Conservation (phyloP, 2,888 invertebrate genomes). For the Philhelius pedissequus region DNA sequence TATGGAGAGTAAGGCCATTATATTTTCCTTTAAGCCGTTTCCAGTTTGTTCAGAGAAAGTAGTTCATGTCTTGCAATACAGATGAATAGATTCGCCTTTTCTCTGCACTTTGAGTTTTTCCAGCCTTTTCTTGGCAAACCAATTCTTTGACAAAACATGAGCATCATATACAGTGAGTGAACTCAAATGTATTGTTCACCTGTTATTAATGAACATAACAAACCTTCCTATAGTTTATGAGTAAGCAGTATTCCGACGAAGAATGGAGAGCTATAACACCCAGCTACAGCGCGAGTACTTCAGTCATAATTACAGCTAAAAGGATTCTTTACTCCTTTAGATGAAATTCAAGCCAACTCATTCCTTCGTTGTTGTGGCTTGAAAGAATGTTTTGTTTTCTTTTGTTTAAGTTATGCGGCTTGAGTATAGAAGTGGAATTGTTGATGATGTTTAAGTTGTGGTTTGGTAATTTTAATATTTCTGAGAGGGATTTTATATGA, state of each 20-base stretch:
- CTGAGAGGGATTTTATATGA: not conserved
- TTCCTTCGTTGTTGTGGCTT: not conserved
- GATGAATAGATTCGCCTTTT: not conserved
- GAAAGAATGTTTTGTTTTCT: slow-evolving; percentile 42
- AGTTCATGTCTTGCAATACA: not conserved
- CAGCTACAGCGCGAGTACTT: not conserved
- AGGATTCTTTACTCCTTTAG: not conserved
- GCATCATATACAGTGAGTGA: not conserved
- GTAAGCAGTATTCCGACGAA: slow-evolving; percentile 32
- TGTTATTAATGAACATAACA: slow-evolving; percentile 47
- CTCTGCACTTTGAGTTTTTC: not conserved
- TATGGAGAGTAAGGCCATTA: slow-evolving; percentile 37
- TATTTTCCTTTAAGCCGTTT: slow-evolving; percentile 28
- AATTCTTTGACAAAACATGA: not conserved
- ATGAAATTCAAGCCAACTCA: not conserved
- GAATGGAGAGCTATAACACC: not conserved
- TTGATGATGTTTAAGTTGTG: slow-evolving; percentile 5
- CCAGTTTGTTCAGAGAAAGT: not conserved
- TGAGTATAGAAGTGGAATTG: not conserved
- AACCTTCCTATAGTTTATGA: not conserved
- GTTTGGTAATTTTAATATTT: slow-evolving; percentile 32
- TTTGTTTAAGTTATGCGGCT: slow-evolving; percentile 11
- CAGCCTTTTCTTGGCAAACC: not conserved
- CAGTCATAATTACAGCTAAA: slow-evolving; percentile 14
- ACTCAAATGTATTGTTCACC: slow-evolving; percentile 26